Conservation (phyloP, 2,113 vertebrate species). For the Sinosuthora webbiana region DNA sequence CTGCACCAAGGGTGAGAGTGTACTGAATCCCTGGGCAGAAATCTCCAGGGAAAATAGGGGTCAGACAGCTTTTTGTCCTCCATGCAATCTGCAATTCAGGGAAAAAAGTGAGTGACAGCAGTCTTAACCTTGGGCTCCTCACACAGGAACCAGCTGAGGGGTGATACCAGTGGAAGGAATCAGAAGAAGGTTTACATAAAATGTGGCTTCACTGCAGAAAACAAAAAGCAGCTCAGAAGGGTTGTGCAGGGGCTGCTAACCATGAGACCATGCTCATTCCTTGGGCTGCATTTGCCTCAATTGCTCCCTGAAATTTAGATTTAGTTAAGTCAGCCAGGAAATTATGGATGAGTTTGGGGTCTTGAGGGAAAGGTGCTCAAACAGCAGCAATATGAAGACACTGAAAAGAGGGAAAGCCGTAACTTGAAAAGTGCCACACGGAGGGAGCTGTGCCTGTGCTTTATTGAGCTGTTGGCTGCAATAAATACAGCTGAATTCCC, state of each 20-base stretch:
- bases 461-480: conserved; percentile 45
- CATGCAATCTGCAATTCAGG: background rate
- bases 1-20: background rate
- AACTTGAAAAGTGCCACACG: background rate
- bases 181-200: background rate
- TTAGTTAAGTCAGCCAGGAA: conserved; percentile 13
- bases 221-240: background rate
- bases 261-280: background rate
- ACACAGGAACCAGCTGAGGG: background rate
- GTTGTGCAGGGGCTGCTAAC: background rate
- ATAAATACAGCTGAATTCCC: conserved; percentile 36
- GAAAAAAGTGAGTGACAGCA: background rate
- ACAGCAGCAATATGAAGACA: background rate
- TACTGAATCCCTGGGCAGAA: background rate
- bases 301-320: background rate
- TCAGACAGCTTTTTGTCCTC: background rate
- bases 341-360: background rate
- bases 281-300: background rate
- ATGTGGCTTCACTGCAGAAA: background rate
- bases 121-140: background rate
- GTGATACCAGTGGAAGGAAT: background rate
- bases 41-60: background rate
- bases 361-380: background rate
- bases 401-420: background rate
- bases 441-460: conserved; percentile 11